Evolutionary conservation across 2,888 invertebrate species (phyloP), one percentile per base, ranked within the genome.

Genomic region (Spisula subtruncata): DNA sequence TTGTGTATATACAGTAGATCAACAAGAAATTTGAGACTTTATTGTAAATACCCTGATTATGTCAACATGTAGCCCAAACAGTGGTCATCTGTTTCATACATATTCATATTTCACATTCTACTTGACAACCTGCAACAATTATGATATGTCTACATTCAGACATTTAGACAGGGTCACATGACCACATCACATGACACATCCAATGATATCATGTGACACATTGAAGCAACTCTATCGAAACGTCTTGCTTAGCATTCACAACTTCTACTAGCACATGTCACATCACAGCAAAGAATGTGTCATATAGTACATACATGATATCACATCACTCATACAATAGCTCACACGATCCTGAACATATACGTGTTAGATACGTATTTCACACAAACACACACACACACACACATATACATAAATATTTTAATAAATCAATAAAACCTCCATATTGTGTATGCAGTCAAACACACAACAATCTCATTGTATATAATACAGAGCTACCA

Each of bases 1-100:
- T 25, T 75, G 75, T 75, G 75, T 75, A 75, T 75, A 75, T 75
- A 75, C 75, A 75, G 75, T 75, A 75, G 75, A 75, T 32, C 14
- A 35, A 75, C 18, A 32, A 75, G 35, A 8, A 75, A 35, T 75
- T 75, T 75, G 75, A 75, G 75, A 75, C 75, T 29, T 75, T 75
- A 25, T 35, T 25, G 18, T 75, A 35, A 35, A 75, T 75, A 75
- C 75, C 75, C 75, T 75, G 75, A 75, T 75, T 32, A 29, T 75
- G 75, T 32, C 25, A 25, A 60, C 16, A 32, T 16, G 32, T 18
- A 16, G 18, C 35, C 32, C 18, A 75, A 75, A 66, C 60, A 66
- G 60, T 10, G 20, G 5, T 32, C n/a, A 14, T 35, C 35, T 75
- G 35, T 32, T 75, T 35, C 75, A 75, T 16, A 75, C 18, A 75